Percentiles rank a stretch among this genome's conserved stretches.
These are phyloP conservation scores for Busseola fusca DNA, from an alignment of 2,888 invertebrate species.

Conservation along the genomic window DNA sequence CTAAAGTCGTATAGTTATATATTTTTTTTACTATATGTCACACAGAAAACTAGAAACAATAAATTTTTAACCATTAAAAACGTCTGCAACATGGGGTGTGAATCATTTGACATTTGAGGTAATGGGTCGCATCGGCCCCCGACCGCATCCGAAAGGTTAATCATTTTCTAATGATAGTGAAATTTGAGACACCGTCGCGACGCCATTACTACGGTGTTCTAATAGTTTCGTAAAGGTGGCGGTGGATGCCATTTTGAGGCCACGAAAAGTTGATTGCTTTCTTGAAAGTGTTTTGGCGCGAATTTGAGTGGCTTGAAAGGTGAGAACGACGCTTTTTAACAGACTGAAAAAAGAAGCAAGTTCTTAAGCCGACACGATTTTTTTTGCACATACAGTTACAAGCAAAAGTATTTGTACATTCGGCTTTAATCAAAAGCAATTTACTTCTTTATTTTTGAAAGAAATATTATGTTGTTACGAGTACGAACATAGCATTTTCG, in stretches of 20 bases:
- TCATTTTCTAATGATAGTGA: conserved; percentile 84
- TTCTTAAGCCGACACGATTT: no score
- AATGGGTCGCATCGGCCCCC: conserved; percentile 78
- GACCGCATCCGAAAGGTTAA: conserved; percentile 81
- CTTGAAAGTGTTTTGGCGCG: conserved; percentile 7
- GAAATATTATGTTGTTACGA: no score
- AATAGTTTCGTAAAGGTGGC: conserved; percentile 55
- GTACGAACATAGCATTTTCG: no score
- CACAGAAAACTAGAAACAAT: neutral
- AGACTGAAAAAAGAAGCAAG: no score
- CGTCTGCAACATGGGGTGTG: conserved; percentile 69
- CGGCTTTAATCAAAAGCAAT: no score
- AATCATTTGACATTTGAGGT: conserved; percentile 81
- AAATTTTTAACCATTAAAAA: conserved; percentile 31
- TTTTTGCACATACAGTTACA: no score
- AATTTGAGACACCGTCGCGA: conserved; percentile 63
- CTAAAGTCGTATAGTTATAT: neutral
- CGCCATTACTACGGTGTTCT: conserved; percentile 59
- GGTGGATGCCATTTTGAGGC: conserved; percentile 19
- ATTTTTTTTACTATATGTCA: neutral
- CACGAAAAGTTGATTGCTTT: conserved; percentile 15
- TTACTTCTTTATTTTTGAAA: no score
- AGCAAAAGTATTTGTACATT: no score
- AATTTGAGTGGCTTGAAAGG: conserved; percentile 3
- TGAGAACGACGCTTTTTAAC: neutral